These are phyloP conservation scores for Ypsolopha scabrella DNA, from an alignment of 2,888 invertebrate genomes.

Conservation along the genomic window DNA sequence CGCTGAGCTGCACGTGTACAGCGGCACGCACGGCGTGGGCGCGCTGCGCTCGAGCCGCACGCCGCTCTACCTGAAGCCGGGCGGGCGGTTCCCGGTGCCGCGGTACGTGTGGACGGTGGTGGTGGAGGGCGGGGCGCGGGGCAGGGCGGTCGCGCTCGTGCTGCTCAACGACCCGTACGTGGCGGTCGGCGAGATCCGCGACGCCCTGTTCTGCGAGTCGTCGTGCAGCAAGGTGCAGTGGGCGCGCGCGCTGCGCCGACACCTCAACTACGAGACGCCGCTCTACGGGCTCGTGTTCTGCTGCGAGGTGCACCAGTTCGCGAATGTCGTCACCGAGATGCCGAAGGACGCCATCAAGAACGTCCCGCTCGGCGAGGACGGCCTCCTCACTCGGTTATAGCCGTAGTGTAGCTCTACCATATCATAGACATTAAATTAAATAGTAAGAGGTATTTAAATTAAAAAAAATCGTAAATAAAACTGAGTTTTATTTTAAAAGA, in stretches of 20 bases:
- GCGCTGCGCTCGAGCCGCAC: constrained; percentile 17
- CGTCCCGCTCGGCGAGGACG: constrained; percentile 24
- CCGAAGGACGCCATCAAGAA: constrained; percentile 19
- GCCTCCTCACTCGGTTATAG: constrained; percentile 30
- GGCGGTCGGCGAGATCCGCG: constrained; percentile 50
- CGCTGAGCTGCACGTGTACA: constrained; percentile 26
- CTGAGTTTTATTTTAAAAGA: constrained; percentile 14
- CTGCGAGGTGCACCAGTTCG: constrained; percentile 36
- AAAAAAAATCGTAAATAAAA: not conserved
- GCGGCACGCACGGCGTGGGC: constrained; percentile 22
- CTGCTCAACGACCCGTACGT: constrained; percentile 57
- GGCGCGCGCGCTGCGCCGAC: constrained; percentile 30
- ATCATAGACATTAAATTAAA: too few species aligned
- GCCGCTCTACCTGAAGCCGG: constrained; percentile 17
- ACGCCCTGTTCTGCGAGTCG: constrained; percentile 51
- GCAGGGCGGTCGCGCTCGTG: constrained; percentile 32
- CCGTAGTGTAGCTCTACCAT: not conserved
- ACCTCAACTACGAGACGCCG: constrained; percentile 46
- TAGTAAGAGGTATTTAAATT: not conserved
- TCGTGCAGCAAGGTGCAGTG: constrained; percentile 37
- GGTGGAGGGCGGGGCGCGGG: constrained; percentile 16
- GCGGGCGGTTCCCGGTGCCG: constrained; percentile 47
- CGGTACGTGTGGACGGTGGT: constrained; percentile 50
- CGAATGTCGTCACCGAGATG: constrained; percentile 28
- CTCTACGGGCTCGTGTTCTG: constrained; percentile 49